These are phyloP conservation scores for Spilosoma lubricipeda DNA, from an alignment of 2,888 invertebrate species.

Conservation along the genomic window DNA sequence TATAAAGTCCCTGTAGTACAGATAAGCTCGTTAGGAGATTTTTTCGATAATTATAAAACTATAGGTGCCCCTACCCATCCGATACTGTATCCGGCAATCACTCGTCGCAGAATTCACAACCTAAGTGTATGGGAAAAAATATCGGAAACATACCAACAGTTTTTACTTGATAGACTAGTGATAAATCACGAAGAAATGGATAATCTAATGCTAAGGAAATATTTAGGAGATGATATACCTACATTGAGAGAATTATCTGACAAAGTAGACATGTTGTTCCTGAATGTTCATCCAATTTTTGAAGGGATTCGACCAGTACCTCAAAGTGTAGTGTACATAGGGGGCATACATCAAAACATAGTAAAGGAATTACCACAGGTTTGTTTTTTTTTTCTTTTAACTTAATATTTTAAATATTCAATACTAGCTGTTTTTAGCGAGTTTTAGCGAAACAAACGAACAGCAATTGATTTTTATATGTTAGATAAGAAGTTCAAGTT, in stretches of 20 bases:
- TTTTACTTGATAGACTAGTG: not conserved
- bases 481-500: too few relatives aligned
- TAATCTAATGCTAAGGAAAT: constrained; percentile 30
- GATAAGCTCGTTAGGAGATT: constrained; percentile 57
- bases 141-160: constrained; percentile 6
- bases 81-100: constrained; percentile 49
- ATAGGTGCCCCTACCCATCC: constrained; percentile 59
- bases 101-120: constrained; percentile 47
- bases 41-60: constrained; percentile 36
- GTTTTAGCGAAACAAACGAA: too few relatives aligned
- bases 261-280: constrained; percentile 57
- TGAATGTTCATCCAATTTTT: constrained; percentile 58
- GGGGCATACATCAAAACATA: constrained; percentile 53
- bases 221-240: constrained; percentile 49
- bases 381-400: too few relatives aligned
- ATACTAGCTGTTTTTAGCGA: too few relatives aligned
- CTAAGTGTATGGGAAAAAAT: constrained; percentile 57
- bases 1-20: constrained; percentile 56
- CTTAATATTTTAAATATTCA: too few relatives aligned
- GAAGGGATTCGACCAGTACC: constrained; percentile 56
- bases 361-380: constrained; percentile 51
- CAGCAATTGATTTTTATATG: too few relatives aligned
- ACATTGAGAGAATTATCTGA: constrained; percentile 43
- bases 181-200: constrained; percentile 2
- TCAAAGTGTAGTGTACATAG: constrained; percentile 55